Evolutionary conservation across 2,113 vertebrate genomes (phyloP).

Genomic region (Alectura lathami): DNA sequence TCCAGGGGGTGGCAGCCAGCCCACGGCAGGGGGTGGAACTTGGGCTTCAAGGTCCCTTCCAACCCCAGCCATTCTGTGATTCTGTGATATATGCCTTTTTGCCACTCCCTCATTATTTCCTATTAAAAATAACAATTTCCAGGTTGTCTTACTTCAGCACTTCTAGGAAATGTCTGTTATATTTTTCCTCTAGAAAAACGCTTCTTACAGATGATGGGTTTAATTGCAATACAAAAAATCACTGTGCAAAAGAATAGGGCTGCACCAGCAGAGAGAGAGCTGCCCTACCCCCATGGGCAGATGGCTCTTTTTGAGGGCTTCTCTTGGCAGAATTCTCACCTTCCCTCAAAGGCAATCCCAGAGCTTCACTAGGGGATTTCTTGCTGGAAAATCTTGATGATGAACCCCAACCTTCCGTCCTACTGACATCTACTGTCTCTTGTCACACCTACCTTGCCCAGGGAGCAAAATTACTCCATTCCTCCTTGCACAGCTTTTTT

Average conservation of each 20-base stretch:
- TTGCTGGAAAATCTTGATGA: background rate
- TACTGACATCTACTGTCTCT: background rate
- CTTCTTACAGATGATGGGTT: background rate
- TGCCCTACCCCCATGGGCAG: background rate
- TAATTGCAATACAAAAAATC: background rate
- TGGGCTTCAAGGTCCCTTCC: too few species aligned
- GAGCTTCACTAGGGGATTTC: background rate
- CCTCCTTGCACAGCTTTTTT: background rate
- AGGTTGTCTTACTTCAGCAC: background rate
- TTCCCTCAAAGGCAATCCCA: background rate
- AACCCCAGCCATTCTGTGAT: too few species aligned
- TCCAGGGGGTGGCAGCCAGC: background rate
- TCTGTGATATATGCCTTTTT: background rate
- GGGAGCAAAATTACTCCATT: background rate
- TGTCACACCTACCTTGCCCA: background rate
- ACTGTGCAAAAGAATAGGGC: background rate
- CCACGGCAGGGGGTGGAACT: too few species aligned
- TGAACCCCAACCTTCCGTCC: background rate
- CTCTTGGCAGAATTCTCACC: fast-evolving
- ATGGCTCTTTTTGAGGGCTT: background rate
- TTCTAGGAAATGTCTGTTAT: background rate
- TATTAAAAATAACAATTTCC: background rate
- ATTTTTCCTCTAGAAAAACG: background rate
- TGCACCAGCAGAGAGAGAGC: background rate
- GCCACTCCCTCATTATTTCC: fast-evolving